Evolutionary conservation across 1,140 invertebrate species (phyloP).

Genomic region (Heliothis virescens): DNA sequence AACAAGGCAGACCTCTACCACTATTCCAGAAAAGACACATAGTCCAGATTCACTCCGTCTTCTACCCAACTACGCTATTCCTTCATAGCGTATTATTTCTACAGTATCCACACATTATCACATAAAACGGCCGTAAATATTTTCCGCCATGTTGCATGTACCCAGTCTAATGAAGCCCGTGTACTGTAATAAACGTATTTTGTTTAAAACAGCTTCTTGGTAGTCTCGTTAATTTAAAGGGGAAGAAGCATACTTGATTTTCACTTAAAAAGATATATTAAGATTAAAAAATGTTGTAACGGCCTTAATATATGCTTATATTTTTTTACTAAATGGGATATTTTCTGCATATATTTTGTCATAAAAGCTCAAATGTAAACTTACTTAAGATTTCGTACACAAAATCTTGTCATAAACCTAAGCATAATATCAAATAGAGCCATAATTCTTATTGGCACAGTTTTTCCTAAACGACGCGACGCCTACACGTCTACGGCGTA

Average conservation of each 20-base stretch:
- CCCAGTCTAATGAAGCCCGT: background rate
- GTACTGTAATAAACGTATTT: slow-evolving; percentile 10
- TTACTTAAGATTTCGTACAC: slow-evolving; percentile 7
- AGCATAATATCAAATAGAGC: slow-evolving; percentile 34
- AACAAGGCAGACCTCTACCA: too few species aligned
- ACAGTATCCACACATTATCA: background rate
- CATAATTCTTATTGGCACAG: slow-evolving; percentile 31
- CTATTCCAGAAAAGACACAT: too few species aligned
- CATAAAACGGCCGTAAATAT: background rate
- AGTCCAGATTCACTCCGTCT: too few species aligned
- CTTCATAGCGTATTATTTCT: background rate
- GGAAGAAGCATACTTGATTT: background rate
- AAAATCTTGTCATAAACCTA: slow-evolving; percentile 30
- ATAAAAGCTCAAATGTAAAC: background rate
- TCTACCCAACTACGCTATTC: too few species aligned
- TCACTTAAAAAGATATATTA: too few species aligned
- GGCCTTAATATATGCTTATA: too few species aligned
- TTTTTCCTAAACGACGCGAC: slow-evolving; percentile 18
- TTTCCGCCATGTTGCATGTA: background rate
- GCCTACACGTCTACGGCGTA: slow-evolving; percentile 46
- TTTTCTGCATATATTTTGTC: background rate
- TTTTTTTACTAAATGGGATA: background rate
- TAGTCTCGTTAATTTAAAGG: background rate
- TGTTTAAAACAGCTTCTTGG: background rate
- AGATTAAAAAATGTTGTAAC: too few species aligned